Evolutionary conservation across 37 sponge, comb jelly and placozoan genomes (phyloP).

Genomic region (Cliona cf. orientalis): DNA sequence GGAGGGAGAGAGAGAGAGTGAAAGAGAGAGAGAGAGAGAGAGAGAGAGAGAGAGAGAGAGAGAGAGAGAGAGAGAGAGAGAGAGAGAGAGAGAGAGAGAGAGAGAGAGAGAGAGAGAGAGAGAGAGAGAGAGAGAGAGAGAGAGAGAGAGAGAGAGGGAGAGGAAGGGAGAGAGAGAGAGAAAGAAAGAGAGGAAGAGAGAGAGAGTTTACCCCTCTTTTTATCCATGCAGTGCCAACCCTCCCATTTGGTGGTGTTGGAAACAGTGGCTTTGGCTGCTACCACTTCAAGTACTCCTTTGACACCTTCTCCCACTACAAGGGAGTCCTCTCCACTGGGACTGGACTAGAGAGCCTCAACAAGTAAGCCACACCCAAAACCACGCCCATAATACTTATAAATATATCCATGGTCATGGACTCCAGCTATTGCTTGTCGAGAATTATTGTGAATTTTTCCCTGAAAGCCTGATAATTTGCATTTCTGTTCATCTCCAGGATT

Average conservation of each 20-base stretch:
- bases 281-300: conserved; percentile 94
- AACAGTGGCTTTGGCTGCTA: conserved; percentile 95
- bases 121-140: neutral
- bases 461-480: too few relatives aligned
- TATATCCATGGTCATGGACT: too few relatives aligned
- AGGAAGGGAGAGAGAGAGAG: too few relatives aligned
- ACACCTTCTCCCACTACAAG: conserved; percentile 90
- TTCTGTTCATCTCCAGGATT: too few relatives aligned
- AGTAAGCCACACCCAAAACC: too few relatives aligned
- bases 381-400: too few relatives aligned
- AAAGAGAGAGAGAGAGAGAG: too few relatives aligned
- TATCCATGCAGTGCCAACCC: conserved; percentile 38
- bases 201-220: neutral
- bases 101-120: neutral
- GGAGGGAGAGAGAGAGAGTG: neutral
- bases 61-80: neutral
- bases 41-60: neutral
- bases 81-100: neutral
- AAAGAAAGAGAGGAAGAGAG: too few relatives aligned
- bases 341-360: conserved; percentile 73
- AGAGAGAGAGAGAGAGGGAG: too few relatives aligned
- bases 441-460: too few relatives aligned
- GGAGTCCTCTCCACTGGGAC: conserved; percentile 59
- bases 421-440: too few relatives aligned
- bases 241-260: conserved; percentile 99